Evolutionary conservation across 2,797 vertebrate species (phyloP).

Genomic region (Chloroceryle inda): DNA sequence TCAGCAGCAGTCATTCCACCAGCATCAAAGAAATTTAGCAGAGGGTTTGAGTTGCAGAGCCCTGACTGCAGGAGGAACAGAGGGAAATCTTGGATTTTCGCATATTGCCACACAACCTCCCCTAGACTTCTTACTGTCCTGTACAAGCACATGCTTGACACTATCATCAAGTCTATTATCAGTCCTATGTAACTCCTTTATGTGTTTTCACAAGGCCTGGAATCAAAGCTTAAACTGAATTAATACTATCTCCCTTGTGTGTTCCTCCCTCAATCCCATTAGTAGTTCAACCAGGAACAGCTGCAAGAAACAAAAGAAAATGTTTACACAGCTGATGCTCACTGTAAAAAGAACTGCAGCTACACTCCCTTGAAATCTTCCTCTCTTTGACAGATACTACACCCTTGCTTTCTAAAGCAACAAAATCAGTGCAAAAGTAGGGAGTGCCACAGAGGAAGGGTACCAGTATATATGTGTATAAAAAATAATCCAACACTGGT

Average conservation of each 20-base stretch:
- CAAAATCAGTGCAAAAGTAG: neutral
- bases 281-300: neutral
- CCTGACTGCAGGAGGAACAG: neutral
- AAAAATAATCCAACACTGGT: neutral
- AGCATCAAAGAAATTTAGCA: neutral
- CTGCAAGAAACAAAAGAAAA: constrained; percentile 4
- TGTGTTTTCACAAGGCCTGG: constrained; percentile 2
- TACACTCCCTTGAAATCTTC: neutral
- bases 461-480: no score
- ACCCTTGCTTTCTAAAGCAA: neutral
- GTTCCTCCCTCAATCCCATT: constrained; percentile 3
- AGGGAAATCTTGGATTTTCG: neutral
- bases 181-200: neutral
- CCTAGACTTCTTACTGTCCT: neutral
- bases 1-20: neutral
- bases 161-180: neutral
- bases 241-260: neutral
- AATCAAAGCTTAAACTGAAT: neutral
- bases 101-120: neutral
- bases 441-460: neutral
- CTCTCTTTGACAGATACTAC: neutral
- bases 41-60: neutral
- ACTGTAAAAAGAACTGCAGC: neutral
- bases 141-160: neutral
- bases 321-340: neutral